phyloP scores from a whole-genome alignment of 2,797 vertebrate genomes.

The Antrozous pallidus region DNA sequence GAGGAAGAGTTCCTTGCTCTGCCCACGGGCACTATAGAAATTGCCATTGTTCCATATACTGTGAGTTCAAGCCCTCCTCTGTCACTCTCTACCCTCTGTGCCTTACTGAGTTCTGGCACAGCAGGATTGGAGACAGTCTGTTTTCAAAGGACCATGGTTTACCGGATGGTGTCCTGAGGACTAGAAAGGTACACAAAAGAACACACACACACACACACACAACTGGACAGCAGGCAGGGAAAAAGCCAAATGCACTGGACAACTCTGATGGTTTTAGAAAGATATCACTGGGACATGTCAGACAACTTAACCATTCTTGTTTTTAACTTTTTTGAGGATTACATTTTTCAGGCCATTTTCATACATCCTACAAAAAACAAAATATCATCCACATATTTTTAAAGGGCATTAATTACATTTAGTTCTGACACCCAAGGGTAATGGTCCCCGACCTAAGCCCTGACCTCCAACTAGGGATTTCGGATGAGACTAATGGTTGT shows the following conservation, averaged over 20 bases:
- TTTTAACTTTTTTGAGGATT: slow-evolving; percentile 39
- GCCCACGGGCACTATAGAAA: background rate
- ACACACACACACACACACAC: background rate
- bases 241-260: background rate
- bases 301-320: slow-evolving; percentile 31
- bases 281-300: slow-evolving; percentile 4
- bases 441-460: slow-evolving; percentile 49
- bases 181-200: background rate
- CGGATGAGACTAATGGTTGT: slow-evolving; percentile 40
- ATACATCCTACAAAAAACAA: slow-evolving; percentile 35
- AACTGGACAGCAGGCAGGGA: background rate
- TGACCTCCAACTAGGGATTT: slow-evolving; percentile 49
- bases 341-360: slow-evolving; percentile 47
- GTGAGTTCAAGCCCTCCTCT: background rate
- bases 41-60: background rate
- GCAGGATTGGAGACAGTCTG: accelerated
- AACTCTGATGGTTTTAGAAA: slow-evolving; percentile 16
- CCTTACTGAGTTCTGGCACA: background rate
- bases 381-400: slow-evolving; percentile 43
- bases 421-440: slow-evolving; percentile 49
- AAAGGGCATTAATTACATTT: slow-evolving; percentile 67
- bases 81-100: background rate
- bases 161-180: background rate
- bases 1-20: background rate
- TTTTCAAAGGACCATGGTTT: background rate